phyloP scores from a whole-genome alignment of 2,797 vertebrate species.

The Mionectes olivaceus region DNA sequence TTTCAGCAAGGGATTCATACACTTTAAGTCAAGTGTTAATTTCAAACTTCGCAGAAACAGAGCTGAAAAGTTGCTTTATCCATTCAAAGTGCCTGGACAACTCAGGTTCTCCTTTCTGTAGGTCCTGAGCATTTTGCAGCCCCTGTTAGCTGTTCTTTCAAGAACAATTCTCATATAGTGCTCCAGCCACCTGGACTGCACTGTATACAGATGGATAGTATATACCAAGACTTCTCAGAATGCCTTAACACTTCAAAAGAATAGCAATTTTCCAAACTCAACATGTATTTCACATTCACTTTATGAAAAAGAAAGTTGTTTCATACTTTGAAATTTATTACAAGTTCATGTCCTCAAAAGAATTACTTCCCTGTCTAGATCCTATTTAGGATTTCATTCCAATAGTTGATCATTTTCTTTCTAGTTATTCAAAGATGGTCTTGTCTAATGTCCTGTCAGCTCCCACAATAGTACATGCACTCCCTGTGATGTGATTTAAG shows the following conservation, averaged over 20 bases:
- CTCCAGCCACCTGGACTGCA: background rate
- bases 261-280: background rate
- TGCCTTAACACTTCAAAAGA: background rate
- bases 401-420: background rate
- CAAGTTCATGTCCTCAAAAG: background rate
- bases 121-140: background rate
- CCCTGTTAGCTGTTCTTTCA: background rate
- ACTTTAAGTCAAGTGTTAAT: background rate
- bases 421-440: background rate
- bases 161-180: background rate
- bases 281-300: background rate
- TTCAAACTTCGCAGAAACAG: background rate
- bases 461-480: background rate
- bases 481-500: background rate
- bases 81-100: background rate
- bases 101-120: background rate
- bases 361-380: background rate
- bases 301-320: background rate
- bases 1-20: background rate
- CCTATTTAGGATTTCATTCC: background rate
- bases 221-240: background rate
- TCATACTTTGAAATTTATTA: background rate
- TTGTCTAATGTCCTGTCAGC: background rate
- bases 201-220: fast-evolving
- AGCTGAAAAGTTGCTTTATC: background rate